Evolutionary conservation across 2,113 vertebrate genomes (phyloP).

Genomic region (Mastomys natalensis): DNA sequence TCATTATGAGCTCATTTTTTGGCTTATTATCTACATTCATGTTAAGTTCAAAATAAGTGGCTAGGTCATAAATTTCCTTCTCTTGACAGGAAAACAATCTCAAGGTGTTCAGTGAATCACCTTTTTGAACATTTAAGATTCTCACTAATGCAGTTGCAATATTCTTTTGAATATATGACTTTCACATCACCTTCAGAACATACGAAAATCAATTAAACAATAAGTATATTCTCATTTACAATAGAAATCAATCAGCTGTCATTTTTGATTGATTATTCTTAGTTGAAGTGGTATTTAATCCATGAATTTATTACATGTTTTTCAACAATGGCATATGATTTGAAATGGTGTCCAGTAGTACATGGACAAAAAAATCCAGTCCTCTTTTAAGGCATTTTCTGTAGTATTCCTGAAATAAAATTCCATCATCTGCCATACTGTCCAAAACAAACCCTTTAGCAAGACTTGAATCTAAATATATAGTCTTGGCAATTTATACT

Average conservation of each 20-base stretch:
- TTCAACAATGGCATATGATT: constrained; percentile 82
- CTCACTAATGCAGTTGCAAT: constrained; percentile 69
- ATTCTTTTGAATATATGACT: constrained; percentile 80
- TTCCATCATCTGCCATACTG: constrained; percentile 59
- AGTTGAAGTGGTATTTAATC: constrained; percentile 83
- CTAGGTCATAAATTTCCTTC: constrained; percentile 59
- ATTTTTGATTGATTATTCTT: constrained; percentile 86
- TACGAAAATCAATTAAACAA: constrained; percentile 86
- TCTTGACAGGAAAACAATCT: constrained; percentile 58
- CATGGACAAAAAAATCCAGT: constrained; percentile 77
- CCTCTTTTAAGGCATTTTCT: constrained; percentile 53
- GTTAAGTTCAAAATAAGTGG: constrained; percentile 62
- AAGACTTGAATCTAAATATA: constrained; percentile 51
- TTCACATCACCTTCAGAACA: constrained; percentile 84
- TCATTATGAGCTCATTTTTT: constrained; percentile 45
- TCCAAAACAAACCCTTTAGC: constrained; percentile 68
- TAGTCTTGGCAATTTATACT: neutral
- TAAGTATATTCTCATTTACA: constrained; percentile 84
- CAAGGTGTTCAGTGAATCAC: constrained; percentile 69
- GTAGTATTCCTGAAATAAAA: constrained; percentile 68
- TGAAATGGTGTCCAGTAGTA: constrained; percentile 74
- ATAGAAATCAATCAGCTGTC: constrained; percentile 86
- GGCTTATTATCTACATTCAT: constrained; percentile 24
- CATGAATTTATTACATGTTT: constrained; percentile 86
- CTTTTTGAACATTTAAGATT: constrained; percentile 77